Evolutionary conservation across 2,113 vertebrate genomes (phyloP).

Genomic region (Amphilophus citrinellus): DNA sequence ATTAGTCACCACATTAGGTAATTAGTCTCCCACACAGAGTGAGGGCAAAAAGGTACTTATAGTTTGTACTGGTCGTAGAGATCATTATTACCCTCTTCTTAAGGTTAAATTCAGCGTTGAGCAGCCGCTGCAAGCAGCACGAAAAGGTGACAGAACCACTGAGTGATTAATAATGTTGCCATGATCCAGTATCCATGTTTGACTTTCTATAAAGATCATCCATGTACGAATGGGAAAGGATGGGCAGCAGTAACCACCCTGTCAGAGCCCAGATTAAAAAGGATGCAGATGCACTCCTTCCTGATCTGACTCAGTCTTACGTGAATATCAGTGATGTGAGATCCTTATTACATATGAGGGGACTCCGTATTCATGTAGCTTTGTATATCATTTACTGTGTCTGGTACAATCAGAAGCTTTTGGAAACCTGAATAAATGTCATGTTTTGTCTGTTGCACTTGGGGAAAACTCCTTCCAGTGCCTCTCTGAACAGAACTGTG

Average conservation of each 20-base stretch:
- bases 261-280: not conserved
- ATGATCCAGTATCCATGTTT: not conserved
- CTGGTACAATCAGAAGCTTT: too few relatives aligned
- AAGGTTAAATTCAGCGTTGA: not conserved
- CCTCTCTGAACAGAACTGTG: too few relatives aligned
- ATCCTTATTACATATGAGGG: too few relatives aligned
- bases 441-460: too few relatives aligned
- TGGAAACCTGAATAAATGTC: not conserved
- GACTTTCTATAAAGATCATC: not conserved
- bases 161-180: not conserved
- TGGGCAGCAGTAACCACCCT: not conserved
- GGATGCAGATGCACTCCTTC: not conserved
- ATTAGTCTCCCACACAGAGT: not conserved
- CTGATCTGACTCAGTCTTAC: not conserved
- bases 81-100: not conserved
- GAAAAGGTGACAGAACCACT: not conserved
- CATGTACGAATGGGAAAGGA: not conserved
- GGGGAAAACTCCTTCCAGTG: too few relatives aligned
- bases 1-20: not conserved
- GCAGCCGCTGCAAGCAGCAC: not conserved
- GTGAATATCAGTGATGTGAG: too few relatives aligned
- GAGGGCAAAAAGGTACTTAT: not conserved
- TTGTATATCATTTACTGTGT: too few relatives aligned
- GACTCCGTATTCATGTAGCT: too few relatives aligned
- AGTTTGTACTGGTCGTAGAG: not conserved